Base-by-base conservation (phyloP, 2,888 invertebrate genomes). In the Hyles lineata region DNA sequence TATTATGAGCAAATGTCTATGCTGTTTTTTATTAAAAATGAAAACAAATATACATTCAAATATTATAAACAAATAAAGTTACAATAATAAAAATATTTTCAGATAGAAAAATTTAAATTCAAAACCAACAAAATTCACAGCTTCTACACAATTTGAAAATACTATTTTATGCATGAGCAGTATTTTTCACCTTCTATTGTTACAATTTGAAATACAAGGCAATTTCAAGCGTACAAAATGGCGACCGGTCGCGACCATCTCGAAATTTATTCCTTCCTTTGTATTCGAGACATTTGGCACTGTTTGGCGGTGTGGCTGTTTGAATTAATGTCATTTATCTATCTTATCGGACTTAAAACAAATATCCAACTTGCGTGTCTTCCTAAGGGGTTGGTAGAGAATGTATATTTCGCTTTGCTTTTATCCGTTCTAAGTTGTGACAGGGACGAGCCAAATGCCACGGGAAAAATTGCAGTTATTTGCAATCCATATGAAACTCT, bases 191-290 rank as follows among this genome's bases (percentile, higher is more conserved):
- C 11, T 43, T 43, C 21, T 43, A 15, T 63, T 63, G 63, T 63
- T 63, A 61, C 61, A 17, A 17, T 61, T 25, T 35, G 35, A 67
- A 67, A 67, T 67, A 67, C 23, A 43, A 50, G 23, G 23, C 23
- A 23, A 67, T 67, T 67, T 50, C 50, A 2, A 43, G 50, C 67
- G 23, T 43, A 43, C 50, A 50, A 63, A 67, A 67, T 67, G 67
- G 67, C 67, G 50, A 23, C 67, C 67, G 43, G n/a, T 15, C 21
- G 15, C 67, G 50, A 7, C 15, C 67, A 67, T 5, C 67, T 15
- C 4, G 5, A 17, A 17, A 67, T 67, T 23, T 67, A 67, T 50
- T 23, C 4, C 5, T 55, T 19, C 50, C 67, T 67, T 67, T 67
- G 67, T 67, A 15, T 50, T 67, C 5, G 21, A 50, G 32, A 63